Percentiles rank a stretch among this genome's conserved stretches.
Evolutionary conservation across 2,797 vertebrate species (phyloP).

Genomic region (Chloroceryle amazona): DNA sequence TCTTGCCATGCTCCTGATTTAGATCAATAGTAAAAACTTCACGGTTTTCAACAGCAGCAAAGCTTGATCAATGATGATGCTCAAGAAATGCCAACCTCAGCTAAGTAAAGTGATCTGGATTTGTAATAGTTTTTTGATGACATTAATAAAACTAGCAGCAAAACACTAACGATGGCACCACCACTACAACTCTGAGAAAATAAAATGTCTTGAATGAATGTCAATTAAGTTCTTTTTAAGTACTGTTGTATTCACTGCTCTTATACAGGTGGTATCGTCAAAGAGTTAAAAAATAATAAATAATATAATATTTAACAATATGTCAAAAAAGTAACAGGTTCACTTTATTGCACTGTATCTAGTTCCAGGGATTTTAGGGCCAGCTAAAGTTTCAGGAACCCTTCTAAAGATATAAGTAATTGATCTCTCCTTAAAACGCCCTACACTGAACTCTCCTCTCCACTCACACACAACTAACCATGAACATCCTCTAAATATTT

Average conservation of each 20-base stretch:
- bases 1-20: not conserved
- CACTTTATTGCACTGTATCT: not conserved
- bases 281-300: not conserved
- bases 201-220: not conserved
- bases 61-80: not conserved
- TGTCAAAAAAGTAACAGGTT: not conserved
- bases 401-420: slow-evolving; percentile 68
- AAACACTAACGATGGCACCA: not conserved
- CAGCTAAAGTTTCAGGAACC: slow-evolving; percentile 58
- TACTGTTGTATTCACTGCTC: not conserved
- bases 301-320: not conserved
- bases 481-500: slow-evolving; percentile 76
- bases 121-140: not conserved
- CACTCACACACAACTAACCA: slow-evolving; percentile 7
- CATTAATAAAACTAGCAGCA: not conserved
- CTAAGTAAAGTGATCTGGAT: not conserved
- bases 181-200: not conserved
- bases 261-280: not conserved
- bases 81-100: not conserved
- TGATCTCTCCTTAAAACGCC: slow-evolving; percentile 53
- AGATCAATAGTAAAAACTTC: not conserved
- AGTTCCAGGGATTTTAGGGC: slow-evolving; percentile 46
- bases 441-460: slow-evolving; percentile 57
- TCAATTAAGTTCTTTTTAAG: not conserved
- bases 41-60: not conserved